Evolutionary conservation across 2,797 vertebrate species (phyloP).

Genomic region (Ambastaia sidthimunki): DNA sequence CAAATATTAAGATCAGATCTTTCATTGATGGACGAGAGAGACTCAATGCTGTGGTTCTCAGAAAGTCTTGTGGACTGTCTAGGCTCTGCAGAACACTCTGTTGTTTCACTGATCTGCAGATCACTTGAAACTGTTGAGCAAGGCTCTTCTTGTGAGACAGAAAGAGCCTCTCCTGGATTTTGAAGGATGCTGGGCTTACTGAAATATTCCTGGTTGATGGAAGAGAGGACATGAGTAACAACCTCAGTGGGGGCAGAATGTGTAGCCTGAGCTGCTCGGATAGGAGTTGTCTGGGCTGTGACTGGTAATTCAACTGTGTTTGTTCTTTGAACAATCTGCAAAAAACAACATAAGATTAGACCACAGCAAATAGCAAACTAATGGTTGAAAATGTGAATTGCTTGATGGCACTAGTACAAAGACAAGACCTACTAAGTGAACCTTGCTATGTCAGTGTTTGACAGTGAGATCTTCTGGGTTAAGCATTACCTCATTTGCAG

Average conservation of each 20-base stretch:
- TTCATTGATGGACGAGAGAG: neutral
- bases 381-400: neutral
- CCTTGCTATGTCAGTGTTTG: neutral
- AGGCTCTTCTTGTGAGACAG: neutral
- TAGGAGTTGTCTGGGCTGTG: conserved; percentile 5
- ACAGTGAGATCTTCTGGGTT: neutral
- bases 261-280: conserved; percentile 24
- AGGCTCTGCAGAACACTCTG: neutral
- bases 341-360: conserved; percentile 37
- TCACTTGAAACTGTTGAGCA: conserved; percentile 62
- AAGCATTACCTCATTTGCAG: conserved; percentile 63
- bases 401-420: neutral
- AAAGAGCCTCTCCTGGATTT: conserved; percentile 34
- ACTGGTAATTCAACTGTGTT: neutral
- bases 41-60: neutral
- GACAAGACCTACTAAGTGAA: neutral
- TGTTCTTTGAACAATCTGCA: conserved; percentile 31
- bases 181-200: conserved; percentile 70
- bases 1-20: neutral
- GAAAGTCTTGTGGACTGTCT: neutral
- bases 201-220: conserved; percentile 48
- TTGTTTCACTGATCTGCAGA: conserved; percentile 66
- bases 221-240: neutral
- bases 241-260: conserved; percentile 26
- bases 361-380: conserved; percentile 1